Evolutionary conservation across 2,888 invertebrate genomes (phyloP).

Genomic region (Trisateles emortualis): DNA sequence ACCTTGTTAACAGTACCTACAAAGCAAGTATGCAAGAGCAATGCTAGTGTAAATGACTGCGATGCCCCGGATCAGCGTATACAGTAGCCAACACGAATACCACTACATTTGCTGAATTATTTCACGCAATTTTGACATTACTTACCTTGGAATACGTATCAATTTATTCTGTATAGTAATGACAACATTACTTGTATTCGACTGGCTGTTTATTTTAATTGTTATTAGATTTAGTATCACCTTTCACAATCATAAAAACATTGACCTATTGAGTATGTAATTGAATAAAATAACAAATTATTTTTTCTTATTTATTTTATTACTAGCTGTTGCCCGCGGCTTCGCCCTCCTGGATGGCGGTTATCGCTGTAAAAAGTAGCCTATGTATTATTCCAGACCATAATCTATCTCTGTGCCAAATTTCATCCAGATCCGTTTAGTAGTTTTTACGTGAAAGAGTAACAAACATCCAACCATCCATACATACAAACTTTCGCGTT

Average conservation of each 20-base stretch:
- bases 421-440: too few relatives aligned
- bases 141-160: background rate
- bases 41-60: slow-evolving; percentile 17
- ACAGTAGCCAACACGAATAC: slow-evolving; percentile 5
- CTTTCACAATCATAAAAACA: slow-evolving; percentile 3
- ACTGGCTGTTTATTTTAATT: background rate
- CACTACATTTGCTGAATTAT: slow-evolving; percentile 1
- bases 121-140: slow-evolving; percentile 10
- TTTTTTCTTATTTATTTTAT: too few relatives aligned
- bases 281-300: background rate
- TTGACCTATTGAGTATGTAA: slow-evolving; percentile 10
- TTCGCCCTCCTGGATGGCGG: too few relatives aligned
- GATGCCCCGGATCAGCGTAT: slow-evolving; percentile 5
- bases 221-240: slow-evolving; percentile 2
- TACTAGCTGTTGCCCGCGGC: too few relatives aligned
- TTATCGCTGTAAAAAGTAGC: too few relatives aligned
- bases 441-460: too few relatives aligned
- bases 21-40: slow-evolving; percentile 16
- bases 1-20: too few relatives aligned
- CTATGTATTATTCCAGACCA: too few relatives aligned
- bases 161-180: slow-evolving; percentile 11
- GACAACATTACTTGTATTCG: background rate
- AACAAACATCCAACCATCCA: too few relatives aligned
- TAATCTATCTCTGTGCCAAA: too few relatives aligned
- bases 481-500: too few relatives aligned